A percentile compares a stretch with the other conserved stretches of the same genome.
These are phyloP conservation scores for Harlomillsia oculata DNA, from an alignment of 1,140 invertebrate genomes.

Conservation along the genomic window DNA sequence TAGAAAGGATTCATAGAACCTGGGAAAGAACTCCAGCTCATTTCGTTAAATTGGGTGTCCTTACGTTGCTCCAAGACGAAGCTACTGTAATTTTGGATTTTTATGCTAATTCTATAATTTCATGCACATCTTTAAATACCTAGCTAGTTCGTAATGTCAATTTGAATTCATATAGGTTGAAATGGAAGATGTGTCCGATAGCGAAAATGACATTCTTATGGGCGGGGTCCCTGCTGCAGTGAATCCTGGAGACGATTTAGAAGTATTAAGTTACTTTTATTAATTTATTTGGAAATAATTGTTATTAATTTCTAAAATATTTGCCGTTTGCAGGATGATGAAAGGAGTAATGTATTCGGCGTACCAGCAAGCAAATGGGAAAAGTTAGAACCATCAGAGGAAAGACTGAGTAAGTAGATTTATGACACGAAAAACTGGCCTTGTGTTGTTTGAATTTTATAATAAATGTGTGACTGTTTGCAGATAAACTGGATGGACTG, in stretches of 20 bases:
- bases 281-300: no score
- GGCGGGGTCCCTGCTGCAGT: no score
- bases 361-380: slow-evolving; percentile 54
- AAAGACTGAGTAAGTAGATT: slow-evolving; percentile 50
- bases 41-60: slow-evolving; percentile 61
- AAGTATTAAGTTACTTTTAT: no score
- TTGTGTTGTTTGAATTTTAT: not conserved
- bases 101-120: not conserved
- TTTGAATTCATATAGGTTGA: slow-evolving; percentile 24
- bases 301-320: not conserved
- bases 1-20: slow-evolving; percentile 59
- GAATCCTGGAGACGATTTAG: no score
- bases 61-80: slow-evolving; percentile 69
- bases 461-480: slow-evolving; percentile 38
- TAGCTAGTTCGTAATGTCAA: not conserved
- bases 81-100: slow-evolving; percentile 47
- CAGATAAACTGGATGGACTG: slow-evolving; percentile 80
- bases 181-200: slow-evolving; percentile 34
- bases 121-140: not conserved
- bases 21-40: slow-evolving; percentile 68
- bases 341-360: not conserved
- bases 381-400: slow-evolving; percentile 50
- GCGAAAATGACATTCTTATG: slow-evolving; percentile 9
- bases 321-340: slow-evolving; percentile 19
- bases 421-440: not conserved